Base-by-base conservation (phyloP, 2,888 invertebrate genomes). In the Ectropis crepuscularia region DNA sequence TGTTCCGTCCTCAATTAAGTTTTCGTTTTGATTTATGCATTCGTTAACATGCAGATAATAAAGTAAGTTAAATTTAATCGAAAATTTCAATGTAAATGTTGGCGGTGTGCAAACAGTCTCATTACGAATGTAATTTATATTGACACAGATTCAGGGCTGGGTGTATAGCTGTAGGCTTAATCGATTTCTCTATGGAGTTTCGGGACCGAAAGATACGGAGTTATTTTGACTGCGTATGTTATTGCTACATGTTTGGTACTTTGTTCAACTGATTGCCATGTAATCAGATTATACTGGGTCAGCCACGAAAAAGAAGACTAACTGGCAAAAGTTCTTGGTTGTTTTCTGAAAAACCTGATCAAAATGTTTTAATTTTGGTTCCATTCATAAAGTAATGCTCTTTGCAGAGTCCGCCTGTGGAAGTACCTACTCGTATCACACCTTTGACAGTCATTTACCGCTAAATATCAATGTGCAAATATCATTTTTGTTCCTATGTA, bases 101-200 rank as follows among this genome's bases (percentile, higher is more conserved):
- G 53, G 37, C 64, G 39, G 53, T 53, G 43, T 42, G 51, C 70
- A 74, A 72, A 74, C 72, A 69, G 53, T 68, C 55, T 54, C 49
- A 73, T 70, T 68, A 71, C 74, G 76, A 78, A 79, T 75, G 78
- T 74, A 79, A 82, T 85, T 84, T 79, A 77, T 77, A 81, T 80
- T 77, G 76, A 76, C 63, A 48, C 75, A 76, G 67, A 68, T 75
- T 74, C 75, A n/a, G n/a, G 11, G 6, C 11, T 9, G 6, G 71
- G 68, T 68, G 76, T 74, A 73, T 72, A 74, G 68, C 66, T 63
- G 70, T 73, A 69, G 74, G 8, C 57, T 47, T 37, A 38, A 62
- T 63, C 54, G 57, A 50, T 48, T 53, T 43, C 59, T 49, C 8
- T 47, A 47, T 49, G 38, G 8, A 39, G n/a, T 49, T 60, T 41